Evolutionary conservation across 2,797 vertebrate species (phyloP).

Genomic region (Spinus pinus): DNA sequence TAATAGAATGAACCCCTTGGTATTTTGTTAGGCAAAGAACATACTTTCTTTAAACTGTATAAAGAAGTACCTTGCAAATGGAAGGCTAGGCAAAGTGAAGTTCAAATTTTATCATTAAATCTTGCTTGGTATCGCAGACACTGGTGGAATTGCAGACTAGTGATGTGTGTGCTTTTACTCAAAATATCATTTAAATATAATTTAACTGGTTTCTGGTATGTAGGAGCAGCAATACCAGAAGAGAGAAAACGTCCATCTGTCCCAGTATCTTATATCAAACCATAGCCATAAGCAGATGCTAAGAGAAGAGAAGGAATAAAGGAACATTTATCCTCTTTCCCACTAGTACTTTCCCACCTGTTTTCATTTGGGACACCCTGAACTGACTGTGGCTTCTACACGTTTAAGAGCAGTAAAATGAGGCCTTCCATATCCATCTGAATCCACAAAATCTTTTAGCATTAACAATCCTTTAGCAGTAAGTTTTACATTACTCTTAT

Average conservation of each 20-base stretch:
- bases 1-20: not conserved
- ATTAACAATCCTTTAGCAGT: not conserved
- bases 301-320: conserved; percentile 5
- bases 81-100: not conserved
- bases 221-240: not conserved
- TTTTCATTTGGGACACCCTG: not conserved
- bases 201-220: not conserved
- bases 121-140: not conserved
- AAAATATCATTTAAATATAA: not conserved
- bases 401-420: not conserved
- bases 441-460: not conserved
- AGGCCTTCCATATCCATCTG: not conserved
- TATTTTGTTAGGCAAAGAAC: not conserved
- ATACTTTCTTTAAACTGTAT: not conserved
- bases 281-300: not conserved
- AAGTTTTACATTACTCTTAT: not conserved
- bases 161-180: not conserved
- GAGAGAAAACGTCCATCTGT: conserved; percentile 24
- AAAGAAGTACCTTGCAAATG: not conserved
- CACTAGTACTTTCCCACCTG: not conserved
- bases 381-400: not conserved
- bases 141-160: not conserved
- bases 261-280: conserved; percentile 33
- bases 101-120: not conserved
- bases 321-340: conserved; percentile 17